Evolutionary conservation across 2,113 vertebrate species (phyloP), one percentile per base, ranked within the genome.

Genomic region (Xenopus borealis): DNA sequence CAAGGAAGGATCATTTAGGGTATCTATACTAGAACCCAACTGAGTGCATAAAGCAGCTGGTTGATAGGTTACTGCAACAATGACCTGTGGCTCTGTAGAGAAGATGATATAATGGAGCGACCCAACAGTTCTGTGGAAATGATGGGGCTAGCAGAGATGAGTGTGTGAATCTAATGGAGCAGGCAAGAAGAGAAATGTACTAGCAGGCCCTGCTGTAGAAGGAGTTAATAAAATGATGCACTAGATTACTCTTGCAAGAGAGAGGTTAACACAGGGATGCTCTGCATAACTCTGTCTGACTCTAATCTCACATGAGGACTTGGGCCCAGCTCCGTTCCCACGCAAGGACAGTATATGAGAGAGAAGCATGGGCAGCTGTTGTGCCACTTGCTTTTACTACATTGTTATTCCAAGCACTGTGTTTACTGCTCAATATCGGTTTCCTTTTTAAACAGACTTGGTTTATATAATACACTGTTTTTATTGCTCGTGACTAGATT

Each of bases 291-390:
- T 75, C 57, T 66, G 8, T n/a, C 50, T 65, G 62, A 57, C 62
- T 55, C 45, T 57, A 57, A 46, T 66, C 62, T 72, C 64, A 74
- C 52, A 57, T 68, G 58, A 27, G 66, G 73, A 69, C 55, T 62
- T 50, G 27, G 66, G 66, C 73, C 73, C 45, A 62, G 73, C 65
- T 75, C 66, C 62, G 65, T 62, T 75, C 73, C 73, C 73, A 75
- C 73, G 62, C 73, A 69, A 19, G 66, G 55, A 75, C 73, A 75
- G 73, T 40, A 68, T 67, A 44, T 30, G 57, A 68, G 72, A 75
- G 58, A 66, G 72, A 33, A 55, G 16, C 14, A 66, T 30, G 16
- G 58, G 27, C 65, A 75, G 73, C 66, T 75, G 72, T 62, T 68
- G 65, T 50, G 27, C 12, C 23, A 27, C 58, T 18, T 45, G 44